Conservation (phyloP, 2,113 vertebrate genomes). For the Atherinomorus stipes region DNA sequence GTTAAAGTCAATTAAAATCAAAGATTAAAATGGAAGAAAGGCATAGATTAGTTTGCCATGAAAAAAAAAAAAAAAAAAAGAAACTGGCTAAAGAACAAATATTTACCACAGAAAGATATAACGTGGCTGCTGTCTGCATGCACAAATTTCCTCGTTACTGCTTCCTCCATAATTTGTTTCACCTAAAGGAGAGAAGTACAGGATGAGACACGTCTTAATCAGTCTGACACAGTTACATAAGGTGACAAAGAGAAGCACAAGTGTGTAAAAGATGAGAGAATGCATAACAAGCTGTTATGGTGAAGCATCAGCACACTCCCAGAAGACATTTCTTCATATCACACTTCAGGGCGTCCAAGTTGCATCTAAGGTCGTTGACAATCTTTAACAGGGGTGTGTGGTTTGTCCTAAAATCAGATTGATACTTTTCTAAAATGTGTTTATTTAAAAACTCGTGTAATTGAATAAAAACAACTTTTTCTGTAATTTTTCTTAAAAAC, state of each 20-base stretch:
- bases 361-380: too few species aligned
- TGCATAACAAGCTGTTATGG: background rate
- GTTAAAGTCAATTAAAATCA: background rate
- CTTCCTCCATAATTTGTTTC: constrained; percentile 99
- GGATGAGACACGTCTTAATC: constrained; percentile 9
- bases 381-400: too few species aligned
- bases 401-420: too few species aligned
- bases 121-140: constrained; percentile 98
- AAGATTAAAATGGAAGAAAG: constrained; percentile 9
- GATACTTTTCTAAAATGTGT: too few species aligned
- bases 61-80: constrained; percentile 4
- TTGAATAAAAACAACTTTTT: too few species aligned
- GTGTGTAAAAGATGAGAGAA: background rate
- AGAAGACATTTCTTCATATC: background rate
- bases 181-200: constrained; percentile 82
- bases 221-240: constrained; percentile 22
- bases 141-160: constrained; percentile 95
- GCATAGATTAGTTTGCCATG: background rate
- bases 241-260: constrained; percentile 6
- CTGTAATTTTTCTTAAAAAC: too few species aligned
- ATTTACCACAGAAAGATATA: constrained; percentile 95
- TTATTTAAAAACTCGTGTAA: too few species aligned
- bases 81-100: background rate
- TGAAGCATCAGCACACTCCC: background rate
- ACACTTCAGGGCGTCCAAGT: background rate